These are phyloP conservation scores for Ceyx margarethae DNA, from an alignment of 2,113 vertebrate genomes.

Conservation along the genomic window DNA sequence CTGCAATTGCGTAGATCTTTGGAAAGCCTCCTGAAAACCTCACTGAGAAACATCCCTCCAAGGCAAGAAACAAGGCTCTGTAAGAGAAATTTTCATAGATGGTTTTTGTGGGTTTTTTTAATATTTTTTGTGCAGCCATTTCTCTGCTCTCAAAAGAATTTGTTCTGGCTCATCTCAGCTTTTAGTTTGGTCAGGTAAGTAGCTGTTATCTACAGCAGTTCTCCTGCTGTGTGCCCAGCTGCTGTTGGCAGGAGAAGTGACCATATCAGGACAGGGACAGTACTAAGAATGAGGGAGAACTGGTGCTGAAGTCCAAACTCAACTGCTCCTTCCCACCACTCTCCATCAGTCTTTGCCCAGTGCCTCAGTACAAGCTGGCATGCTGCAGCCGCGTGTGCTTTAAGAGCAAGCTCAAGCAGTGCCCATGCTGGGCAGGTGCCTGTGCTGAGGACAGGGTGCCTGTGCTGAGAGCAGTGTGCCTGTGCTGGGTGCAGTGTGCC, in stretches of 20 bases:
- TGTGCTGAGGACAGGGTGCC: no score
- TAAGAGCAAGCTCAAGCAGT: neutral
- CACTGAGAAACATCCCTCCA: slow-evolving; percentile 85
- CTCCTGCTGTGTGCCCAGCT: neutral
- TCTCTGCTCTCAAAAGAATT: neutral
- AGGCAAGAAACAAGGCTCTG: slow-evolving; percentile 88
- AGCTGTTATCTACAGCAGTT: neutral
- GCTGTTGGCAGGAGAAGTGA: neutral
- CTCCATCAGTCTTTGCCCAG: neutral
- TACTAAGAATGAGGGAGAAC: neutral
- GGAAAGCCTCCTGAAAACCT: slow-evolving; percentile 82
- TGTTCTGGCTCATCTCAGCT: neutral
- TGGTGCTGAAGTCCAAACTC: no score
- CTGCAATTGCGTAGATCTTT: slow-evolving; percentile 88
- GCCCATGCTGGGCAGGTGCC: neutral
- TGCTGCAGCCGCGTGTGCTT: rapidly evolving
- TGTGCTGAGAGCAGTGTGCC: no score
- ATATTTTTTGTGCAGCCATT: neutral
- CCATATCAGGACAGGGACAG: neutral
- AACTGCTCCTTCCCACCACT: neutral
- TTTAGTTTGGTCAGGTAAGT: rapidly evolving
- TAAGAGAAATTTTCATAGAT: neutral
- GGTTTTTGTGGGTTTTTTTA: neutral
- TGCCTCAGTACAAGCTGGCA: neutral
- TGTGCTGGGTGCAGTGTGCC: no score